Percentiles rank a stretch among this genome's conserved stretches.
Evolutionary conservation across 2,888 invertebrate genomes (phyloP).

Genomic region (Tiliacea aurago): DNA sequence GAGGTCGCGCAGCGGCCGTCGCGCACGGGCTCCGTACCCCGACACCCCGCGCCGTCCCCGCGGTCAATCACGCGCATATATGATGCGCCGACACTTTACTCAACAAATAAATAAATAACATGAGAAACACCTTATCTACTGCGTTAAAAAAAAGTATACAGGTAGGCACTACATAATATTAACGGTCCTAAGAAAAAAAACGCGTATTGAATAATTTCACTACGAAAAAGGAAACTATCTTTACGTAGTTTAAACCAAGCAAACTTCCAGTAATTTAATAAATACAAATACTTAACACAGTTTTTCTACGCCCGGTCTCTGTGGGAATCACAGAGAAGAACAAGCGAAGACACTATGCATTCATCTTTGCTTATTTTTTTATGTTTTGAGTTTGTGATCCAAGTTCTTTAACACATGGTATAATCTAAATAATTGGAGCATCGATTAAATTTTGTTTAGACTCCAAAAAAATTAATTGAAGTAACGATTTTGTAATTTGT

Average conservation of each 20-base stretch:
- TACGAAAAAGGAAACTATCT: not conserved
- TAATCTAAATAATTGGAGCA: not conserved
- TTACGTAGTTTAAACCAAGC: not conserved
- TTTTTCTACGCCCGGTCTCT: not conserved
- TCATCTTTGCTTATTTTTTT: not conserved
- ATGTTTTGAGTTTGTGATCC: not conserved
- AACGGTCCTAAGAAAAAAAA: not conserved
- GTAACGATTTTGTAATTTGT: not conserved
- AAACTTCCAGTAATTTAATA: constrained; percentile 9
- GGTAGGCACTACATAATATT: not conserved
- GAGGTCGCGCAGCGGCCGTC: too few species aligned
- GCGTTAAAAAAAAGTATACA: not conserved
- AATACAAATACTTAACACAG: constrained; percentile 2
- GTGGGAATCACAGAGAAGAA: too few species aligned
- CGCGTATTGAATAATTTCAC: not conserved
- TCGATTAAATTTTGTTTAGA: not conserved
- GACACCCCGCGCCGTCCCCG: too few species aligned
- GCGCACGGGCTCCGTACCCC: too few species aligned
- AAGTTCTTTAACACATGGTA: not conserved
- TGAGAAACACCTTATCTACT: not conserved
- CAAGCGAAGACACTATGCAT: not conserved
- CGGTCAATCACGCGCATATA: too few species aligned
- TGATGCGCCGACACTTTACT: too few species aligned
- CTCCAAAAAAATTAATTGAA: not conserved
- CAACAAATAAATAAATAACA: not conserved